Base-by-base conservation (phyloP, 2,113 vertebrate genomes). In the Anhinga anhinga region DNA sequence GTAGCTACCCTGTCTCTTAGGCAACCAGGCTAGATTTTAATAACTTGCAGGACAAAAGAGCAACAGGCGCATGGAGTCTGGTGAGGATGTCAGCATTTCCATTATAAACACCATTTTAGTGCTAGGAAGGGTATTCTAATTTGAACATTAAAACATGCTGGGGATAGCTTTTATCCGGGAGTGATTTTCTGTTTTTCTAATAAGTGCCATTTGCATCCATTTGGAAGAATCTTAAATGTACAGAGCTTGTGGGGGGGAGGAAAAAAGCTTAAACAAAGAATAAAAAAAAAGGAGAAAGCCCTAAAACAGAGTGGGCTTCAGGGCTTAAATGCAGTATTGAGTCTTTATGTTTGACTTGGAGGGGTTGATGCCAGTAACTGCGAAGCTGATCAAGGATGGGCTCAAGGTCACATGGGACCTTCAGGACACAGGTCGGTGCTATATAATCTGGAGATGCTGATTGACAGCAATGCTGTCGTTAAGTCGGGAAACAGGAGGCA, bases 11-110 rank as follows among this genome's bases (percentile, higher is more conserved):
- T 71, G 67, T 96, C 69, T 96, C 96, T 97, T 29, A 91, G 94
- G 95, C 97, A 98, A 97, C 71, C 67, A 91, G 49, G 40, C 72
- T 73, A 71, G 36, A 59, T 94, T 88, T 96, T 92, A 97, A 90
- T 97, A 97, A 93, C 82, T 96, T 76, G 45, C 45, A 84, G 73
- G 84, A 95, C 94, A 79, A 88, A 86, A 91, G 86, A 97, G 49
- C 53, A 71, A 86, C 67, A 94, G 81, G 67, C 55, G 5, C 50
- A 72, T 14, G 77, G 34, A 40, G 13, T 91, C 90, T 93, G 71
- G 53, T 81, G 78, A 94, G 82, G 82, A 78, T 94, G 92, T 92
- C 88, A 95, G 84, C 59, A 74, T 90, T 93, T 96, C 78, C 84
- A 97, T 92, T 96, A 95, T 67, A 94, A 96, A 77, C 32, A 21